Conservation (phyloP, 2,888 invertebrate genomes). For the Diachrysia chrysitis region DNA sequence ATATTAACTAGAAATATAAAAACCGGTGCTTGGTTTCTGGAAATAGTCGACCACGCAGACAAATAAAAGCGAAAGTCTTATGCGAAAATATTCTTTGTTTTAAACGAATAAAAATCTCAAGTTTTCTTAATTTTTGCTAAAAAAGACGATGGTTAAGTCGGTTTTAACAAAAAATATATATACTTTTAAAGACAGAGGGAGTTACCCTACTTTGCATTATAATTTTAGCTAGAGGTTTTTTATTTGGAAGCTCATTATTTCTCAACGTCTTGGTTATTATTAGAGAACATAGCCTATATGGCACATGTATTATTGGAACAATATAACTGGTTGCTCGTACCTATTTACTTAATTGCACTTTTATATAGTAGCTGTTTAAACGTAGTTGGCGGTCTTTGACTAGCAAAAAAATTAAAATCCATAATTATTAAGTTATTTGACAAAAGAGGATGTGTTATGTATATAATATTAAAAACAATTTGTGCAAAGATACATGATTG, state of each 20-base stretch:
- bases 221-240: too few relatives aligned
- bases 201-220: too few relatives aligned
- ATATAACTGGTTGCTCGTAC: neutral
- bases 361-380: slow-evolving; percentile 13
- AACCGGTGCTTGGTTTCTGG: neutral
- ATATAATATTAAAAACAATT: too few relatives aligned
- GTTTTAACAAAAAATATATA: too few relatives aligned
- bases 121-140: too few relatives aligned
- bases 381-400: neutral
- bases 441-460: too few relatives aligned
- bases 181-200: too few relatives aligned
- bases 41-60: neutral
- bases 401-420: too few relatives aligned
- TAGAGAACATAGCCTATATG: neutral
- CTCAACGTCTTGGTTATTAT: slow-evolving; percentile 6
- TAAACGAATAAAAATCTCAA: neutral
- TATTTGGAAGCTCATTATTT: too few relatives aligned
- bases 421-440: too few relatives aligned
- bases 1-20: too few relatives aligned
- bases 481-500: neutral
- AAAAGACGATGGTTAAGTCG: neutral
- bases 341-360: slow-evolving; percentile 1
- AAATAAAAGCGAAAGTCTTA: neutral
- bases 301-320: slow-evolving; percentile 3
- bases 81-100: neutral